Conservation (phyloP, 2,113 vertebrate species). For the Typhlomys cinereus region DNA sequence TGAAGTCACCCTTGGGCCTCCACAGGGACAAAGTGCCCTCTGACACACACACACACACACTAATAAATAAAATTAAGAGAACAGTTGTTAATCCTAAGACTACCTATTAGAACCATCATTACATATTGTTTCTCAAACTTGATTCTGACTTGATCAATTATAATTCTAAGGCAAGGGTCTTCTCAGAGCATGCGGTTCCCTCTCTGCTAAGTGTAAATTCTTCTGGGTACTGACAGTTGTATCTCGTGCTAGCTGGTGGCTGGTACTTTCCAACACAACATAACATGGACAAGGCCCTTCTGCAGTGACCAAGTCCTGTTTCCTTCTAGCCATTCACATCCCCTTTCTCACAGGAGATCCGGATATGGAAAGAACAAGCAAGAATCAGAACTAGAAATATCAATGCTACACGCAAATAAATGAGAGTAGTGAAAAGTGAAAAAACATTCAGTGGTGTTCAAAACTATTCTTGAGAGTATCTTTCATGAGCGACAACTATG, state of each 20-base stretch:
- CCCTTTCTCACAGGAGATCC: background rate
- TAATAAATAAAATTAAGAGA: background rate
- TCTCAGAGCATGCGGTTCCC: background rate
- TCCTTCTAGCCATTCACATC: background rate
- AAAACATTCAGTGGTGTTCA: slow-evolving; percentile 29
- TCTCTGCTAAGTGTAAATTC: background rate
- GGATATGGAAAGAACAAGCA: background rate
- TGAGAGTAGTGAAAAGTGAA: slow-evolving; percentile 32
- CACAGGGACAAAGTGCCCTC: too few relatives aligned
- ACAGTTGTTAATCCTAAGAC: background rate
- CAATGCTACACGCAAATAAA: background rate
- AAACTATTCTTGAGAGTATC: slow-evolving; percentile 53
- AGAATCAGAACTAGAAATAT: background rate
- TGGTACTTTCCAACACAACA: background rate
- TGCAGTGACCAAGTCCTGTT: slow-evolving; percentile 10
- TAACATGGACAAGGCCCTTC: background rate
- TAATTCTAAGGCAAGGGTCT: background rate
- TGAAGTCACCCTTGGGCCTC: too few relatives aligned
- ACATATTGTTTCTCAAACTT: background rate
- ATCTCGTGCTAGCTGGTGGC: background rate
- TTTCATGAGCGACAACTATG: slow-evolving; percentile 41
- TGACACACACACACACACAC: too few relatives aligned
- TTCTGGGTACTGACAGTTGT: background rate
- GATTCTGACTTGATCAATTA: slow-evolving; percentile 20
- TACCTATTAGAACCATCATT: background rate